Evolutionary conservation across 1,140 invertebrate genomes (phyloP), one percentile per base, ranked within the genome.

Genomic region (Gonatopus flavifemur): DNA sequence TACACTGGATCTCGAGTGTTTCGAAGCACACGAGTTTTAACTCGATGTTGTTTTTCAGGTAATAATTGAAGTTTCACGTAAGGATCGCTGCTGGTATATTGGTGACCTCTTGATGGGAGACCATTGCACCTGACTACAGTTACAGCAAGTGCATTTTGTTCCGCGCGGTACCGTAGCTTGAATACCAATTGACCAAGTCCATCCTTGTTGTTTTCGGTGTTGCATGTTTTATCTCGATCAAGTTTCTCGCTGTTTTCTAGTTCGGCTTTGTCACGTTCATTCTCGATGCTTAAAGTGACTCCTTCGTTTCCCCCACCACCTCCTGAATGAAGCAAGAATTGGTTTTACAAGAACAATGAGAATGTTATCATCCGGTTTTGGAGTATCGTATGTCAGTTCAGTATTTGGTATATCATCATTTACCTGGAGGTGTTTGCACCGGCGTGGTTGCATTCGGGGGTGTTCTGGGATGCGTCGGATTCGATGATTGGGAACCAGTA

Each of bases 51-150:
- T 73, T 96, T 96, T 50, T 96, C 94, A 0, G 94, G 94, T 35
- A 97, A 77, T 13, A 97, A 79, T 69, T 96, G 94, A 4, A 97
- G 82, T 72, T 97, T 97, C 1, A 97, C 93, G 70, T 97, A 97
- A 2, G 94, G 94, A 82, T 98, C 94, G 35, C 86, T 87, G 40
- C 80, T 84, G 3, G 77, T 76, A n/a, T 84, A 85, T 1, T 86
- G 83, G 61, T 91, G 88, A 66, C 71, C 74, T 10, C 91, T 89
- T 3, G 87, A 87, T 1, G 91, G 91, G 31, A 96, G 67, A 22
- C 89, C 88, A 22, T 86, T 85, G 74, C 93, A 95, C 40, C 88
- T 89, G 4, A 94, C 86, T 39, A 98, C 93, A 0, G 89, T 94
- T 2, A 98, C 93, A 46, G 94, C 87, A 40, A 98, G 79, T 1